Evolutionary conservation across 1,140 invertebrate genomes (phyloP).

Genomic region (Leptoteleia sp.): DNA sequence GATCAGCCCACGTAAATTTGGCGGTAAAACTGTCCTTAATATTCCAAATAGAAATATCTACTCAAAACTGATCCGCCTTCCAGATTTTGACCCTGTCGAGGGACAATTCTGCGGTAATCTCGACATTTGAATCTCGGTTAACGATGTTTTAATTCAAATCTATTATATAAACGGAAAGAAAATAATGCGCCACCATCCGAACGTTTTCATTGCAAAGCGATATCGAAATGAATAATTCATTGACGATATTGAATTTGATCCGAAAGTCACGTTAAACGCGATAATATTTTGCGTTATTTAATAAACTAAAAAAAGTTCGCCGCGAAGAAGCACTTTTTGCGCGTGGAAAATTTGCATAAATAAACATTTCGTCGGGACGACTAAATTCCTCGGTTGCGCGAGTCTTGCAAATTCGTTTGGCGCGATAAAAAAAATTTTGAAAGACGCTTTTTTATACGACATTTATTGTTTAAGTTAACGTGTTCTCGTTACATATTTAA

Average conservation of each 20-base stretch:
- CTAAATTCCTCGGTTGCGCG: too few relatives aligned
- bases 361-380: too few relatives aligned
- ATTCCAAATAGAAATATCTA: conserved; percentile 39
- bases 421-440: too few relatives aligned
- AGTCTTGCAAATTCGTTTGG: too few relatives aligned
- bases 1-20: conserved; percentile 30
- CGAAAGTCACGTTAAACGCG: too few relatives aligned
- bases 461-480: conserved; percentile 11
- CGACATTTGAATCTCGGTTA: conserved; percentile 20
- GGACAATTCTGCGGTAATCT: conserved; percentile 16
- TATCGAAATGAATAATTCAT: conserved; percentile 8
- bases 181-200: conserved; percentile 12
- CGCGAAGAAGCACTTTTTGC: too few relatives aligned
- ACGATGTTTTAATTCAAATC: conserved; percentile 33
- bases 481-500: conserved; percentile 29
- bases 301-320: too few relatives aligned
- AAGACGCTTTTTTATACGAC: too few relatives aligned
- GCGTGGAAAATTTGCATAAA: too few relatives aligned
- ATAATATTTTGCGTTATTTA: too few relatives aligned
- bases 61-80: conserved; percentile 20
- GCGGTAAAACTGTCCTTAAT: conserved; percentile 33
- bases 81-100: conserved; percentile 2
- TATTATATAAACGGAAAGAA: neutral
- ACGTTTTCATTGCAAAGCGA: neutral
- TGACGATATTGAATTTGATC: neutral